A percentile compares a stretch with the other conserved stretches of the same genome.
These are phyloP conservation scores for Hemaris fuciformis DNA, from an alignment of 2,888 invertebrate genomes.

Conservation along the genomic window DNA sequence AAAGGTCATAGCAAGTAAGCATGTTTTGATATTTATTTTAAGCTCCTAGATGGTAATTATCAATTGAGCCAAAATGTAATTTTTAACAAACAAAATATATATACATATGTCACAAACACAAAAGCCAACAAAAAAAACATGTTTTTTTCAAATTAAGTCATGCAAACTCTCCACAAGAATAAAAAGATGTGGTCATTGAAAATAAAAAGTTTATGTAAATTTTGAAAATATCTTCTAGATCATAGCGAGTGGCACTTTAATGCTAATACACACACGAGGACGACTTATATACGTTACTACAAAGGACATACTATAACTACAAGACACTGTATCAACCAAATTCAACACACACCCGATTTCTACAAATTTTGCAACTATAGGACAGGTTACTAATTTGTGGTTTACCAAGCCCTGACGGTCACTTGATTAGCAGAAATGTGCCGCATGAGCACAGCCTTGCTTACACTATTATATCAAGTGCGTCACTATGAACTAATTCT, in stretches of 20 bases:
- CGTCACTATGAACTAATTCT: constrained; percentile 61
- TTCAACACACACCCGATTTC: constrained; percentile 61
- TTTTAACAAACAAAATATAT: constrained; percentile 10
- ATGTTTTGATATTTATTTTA: constrained; percentile 47
- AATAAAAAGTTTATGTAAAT: constrained; percentile 35
- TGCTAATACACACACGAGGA: constrained; percentile 46
- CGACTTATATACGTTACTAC: constrained; percentile 60
- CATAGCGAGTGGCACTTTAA: constrained; percentile 44
- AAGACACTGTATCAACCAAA: constrained; percentile 41
- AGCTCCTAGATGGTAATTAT: constrained; percentile 63
- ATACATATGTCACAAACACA: constrained; percentile 17
- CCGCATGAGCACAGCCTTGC: constrained; percentile 55
- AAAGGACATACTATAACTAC: constrained; percentile 58
- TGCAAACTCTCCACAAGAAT: neutral
- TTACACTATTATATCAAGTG: constrained; percentile 62
- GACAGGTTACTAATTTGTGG: constrained; percentile 75
- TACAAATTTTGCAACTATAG: constrained; percentile 79
- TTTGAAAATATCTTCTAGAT: constrained; percentile 34
- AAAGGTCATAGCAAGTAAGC: constrained; percentile 64
- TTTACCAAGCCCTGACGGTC: constrained; percentile 69
- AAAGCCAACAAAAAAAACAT: constrained; percentile 28
- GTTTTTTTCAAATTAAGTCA: neutral
- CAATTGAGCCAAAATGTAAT: constrained; percentile 77
- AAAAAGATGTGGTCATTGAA: neutral
- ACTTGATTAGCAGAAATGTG: constrained; percentile 61